Conservation (phyloP, 2,113 vertebrate genomes). For the Glaucidium brasilianum region DNA sequence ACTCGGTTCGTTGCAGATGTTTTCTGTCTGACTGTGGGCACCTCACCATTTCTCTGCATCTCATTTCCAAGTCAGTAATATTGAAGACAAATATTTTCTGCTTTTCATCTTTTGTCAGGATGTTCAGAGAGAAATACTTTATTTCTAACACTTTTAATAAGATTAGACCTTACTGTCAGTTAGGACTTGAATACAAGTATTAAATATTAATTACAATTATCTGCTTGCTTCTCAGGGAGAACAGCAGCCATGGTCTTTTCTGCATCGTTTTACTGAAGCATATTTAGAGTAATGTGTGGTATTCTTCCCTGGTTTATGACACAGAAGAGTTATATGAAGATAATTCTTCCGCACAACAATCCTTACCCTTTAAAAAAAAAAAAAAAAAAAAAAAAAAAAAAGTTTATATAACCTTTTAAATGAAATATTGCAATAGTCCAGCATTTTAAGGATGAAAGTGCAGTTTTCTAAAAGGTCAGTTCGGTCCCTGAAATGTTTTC, state of each 20-base stretch:
- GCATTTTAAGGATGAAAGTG: slow-evolving; percentile 70
- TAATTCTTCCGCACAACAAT: background rate
- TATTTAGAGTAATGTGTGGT: background rate
- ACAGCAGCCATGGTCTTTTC: background rate
- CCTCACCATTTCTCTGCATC: background rate
- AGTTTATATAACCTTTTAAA: slow-evolving; percentile 76
- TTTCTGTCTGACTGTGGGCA: background rate
- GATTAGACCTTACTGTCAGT: background rate
- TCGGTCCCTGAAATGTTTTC: slow-evolving; percentile 66
- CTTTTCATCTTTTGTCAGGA: background rate
- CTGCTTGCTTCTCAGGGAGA: background rate
- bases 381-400: slow-evolving; percentile 31
- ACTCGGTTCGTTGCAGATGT: background rate
- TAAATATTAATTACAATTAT: background rate
- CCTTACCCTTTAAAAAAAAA: slow-evolving; percentile 48
- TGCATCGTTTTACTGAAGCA: background rate
- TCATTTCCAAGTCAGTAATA: background rate
- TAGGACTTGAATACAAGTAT: background rate
- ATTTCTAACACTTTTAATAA: background rate
- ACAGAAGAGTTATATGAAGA: slow-evolving; percentile 18
- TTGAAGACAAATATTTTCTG: background rate
- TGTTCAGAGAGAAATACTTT: background rate
- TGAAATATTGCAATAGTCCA: slow-evolving; percentile 71
- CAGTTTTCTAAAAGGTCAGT: slow-evolving; percentile 75
- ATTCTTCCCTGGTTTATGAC: slow-evolving; percentile 12